phyloP scores from a whole-genome alignment of 2,797 vertebrate species.

The Geotrypetes seraphini region DNA sequence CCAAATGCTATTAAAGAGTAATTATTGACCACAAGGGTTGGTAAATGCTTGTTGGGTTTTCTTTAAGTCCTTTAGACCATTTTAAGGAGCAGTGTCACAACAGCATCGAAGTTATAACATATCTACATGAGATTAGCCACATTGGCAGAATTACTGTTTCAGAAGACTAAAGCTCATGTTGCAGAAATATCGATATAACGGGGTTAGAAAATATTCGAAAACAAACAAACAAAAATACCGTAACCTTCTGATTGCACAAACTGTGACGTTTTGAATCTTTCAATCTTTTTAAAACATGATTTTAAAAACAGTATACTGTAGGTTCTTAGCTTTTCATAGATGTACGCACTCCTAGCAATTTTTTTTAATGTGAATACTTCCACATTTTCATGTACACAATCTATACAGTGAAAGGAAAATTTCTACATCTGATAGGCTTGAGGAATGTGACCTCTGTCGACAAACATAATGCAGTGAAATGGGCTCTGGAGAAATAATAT shows the following conservation, averaged over 20 bases:
- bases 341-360: constrained; percentile 7
- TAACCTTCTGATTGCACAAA: not conserved
- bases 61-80: constrained; percentile 17
- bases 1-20: constrained; percentile 69
- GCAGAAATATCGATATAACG: constrained; percentile 29
- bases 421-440: no score
- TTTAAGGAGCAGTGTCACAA: constrained; percentile 36
- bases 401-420: no score
- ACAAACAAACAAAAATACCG: no score
- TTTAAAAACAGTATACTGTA: no score
- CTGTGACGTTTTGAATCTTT: not conserved
- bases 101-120: constrained; percentile 28
- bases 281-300: rapidly evolving
- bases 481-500: no score
- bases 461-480: no score
- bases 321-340: no score
- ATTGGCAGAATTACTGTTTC: constrained; percentile 30
- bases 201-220: constrained; percentile 5
- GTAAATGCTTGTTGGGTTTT: constrained; percentile 60
- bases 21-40: constrained; percentile 74
- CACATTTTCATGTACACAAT: no score
- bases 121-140: constrained; percentile 37
- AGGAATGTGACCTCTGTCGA: no score
- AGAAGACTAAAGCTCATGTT: constrained; percentile 30
- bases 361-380: constrained; percentile 9